Base-by-base conservation (phyloP, 2,888 invertebrate genomes). In the Horisme vitalbata region DNA sequence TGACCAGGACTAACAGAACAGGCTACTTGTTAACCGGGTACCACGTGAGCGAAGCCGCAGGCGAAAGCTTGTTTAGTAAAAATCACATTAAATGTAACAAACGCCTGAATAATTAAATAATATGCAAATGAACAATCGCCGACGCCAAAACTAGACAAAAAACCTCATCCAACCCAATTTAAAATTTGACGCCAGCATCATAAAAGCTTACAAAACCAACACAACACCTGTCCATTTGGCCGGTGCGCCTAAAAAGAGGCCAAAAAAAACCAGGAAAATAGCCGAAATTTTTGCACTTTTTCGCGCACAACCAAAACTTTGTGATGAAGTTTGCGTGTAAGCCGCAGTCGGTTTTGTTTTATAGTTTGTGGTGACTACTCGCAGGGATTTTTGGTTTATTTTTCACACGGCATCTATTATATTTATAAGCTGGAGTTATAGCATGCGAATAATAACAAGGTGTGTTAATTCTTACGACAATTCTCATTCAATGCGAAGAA, bases 191-290 rank as follows among this genome's bases (percentile, higher is more conserved):
- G 26, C 10, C 24, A 28, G 9, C 20, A 9, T 41, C 46, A 31
- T 35, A 35, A 39, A 45, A 39, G 30, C 34, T 28, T 33, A 38
- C 28, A 43, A 45, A 46, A 32, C 32, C 41, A 41, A 38, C 9
- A 23, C 6, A 44, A 27, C 46, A 55, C 28, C 32, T 43, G 33
- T 23, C 46, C 30, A 44, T 52, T 41, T 36, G 35, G 38, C 13
- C 8, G 21, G 12, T 32, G 9, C 21, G 23, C 12, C 6, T 18
- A 18, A 32, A 45, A 45, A 56, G 49, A 15, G 36, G 34, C 8
- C 12, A 9, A 37, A 31, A 32, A 26, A 41, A 45, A 50, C 39
- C 32, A 32, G 34, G 6, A 48, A 55, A 53, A 48, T 51, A 41
- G 48, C 45, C 20, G 38, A 36, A 27, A 13, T 28, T 47, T 48